phyloP scores from a whole-genome alignment of 2,113 vertebrate species.

The Platichthys stellatus region DNA sequence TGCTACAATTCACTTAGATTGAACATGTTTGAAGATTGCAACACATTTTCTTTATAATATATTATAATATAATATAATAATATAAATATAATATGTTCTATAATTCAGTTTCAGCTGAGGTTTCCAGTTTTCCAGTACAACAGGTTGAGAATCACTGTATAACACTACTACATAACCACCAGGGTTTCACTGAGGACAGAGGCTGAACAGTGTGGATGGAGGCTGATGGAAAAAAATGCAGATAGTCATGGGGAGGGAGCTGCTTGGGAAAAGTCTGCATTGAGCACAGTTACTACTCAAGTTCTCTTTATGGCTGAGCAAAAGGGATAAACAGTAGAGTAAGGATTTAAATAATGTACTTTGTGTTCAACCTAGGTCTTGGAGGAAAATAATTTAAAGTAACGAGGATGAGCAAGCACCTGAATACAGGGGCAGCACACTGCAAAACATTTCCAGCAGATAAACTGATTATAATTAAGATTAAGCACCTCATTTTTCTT shows the following conservation, averaged over 20 bases:
- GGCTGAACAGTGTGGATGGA: background rate
- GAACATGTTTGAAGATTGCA: too few relatives aligned
- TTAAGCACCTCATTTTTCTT: too few relatives aligned
- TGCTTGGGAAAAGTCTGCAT: conserved; percentile 24
- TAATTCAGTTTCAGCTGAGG: too few relatives aligned
- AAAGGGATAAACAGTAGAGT: background rate
- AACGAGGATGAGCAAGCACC: conserved; percentile 5
- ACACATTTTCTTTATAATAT: too few relatives aligned
- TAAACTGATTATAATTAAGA: background rate
- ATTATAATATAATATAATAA: too few relatives aligned
- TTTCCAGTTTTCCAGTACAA: too few relatives aligned
- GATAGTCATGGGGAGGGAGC: background rate
- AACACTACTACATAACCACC: background rate
- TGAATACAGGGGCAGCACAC: conserved; percentile 9
- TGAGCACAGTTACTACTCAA: background rate
- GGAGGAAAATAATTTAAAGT: conserved; percentile 19
- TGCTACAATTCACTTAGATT: too few relatives aligned
- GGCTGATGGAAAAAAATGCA: conserved; percentile 11
- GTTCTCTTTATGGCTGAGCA: background rate
- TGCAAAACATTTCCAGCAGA: conserved; percentile 10
- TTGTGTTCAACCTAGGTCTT: background rate
- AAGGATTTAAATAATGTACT: background rate
- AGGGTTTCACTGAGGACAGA: background rate
- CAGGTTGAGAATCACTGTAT: conserved; percentile 43
- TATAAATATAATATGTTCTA: too few relatives aligned